Conservation (phyloP, 1,140 invertebrate species). For the Sinonovacula constricta region DNA sequence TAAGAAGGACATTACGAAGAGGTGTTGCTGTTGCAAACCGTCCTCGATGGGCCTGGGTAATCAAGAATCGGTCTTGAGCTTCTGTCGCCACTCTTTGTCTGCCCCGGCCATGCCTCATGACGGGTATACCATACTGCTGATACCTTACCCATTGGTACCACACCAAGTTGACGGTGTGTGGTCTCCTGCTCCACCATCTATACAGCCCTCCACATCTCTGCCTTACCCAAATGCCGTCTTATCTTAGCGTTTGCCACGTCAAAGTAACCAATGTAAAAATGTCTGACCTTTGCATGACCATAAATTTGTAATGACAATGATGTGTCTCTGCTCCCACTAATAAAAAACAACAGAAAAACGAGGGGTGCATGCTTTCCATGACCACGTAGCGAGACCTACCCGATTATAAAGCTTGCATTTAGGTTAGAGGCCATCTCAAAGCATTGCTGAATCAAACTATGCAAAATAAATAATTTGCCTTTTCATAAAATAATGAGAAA, state of each 20-base stretch:
- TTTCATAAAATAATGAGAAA: background rate
- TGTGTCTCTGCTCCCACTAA: slow-evolving; percentile 3
- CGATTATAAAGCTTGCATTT: background rate
- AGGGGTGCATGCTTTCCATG: slow-evolving; percentile 5
- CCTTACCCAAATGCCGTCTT: slow-evolving; percentile 3
- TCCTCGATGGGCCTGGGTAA: slow-evolving; percentile 9
- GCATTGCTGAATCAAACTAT: background rate
- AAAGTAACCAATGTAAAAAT: slow-evolving; percentile 3
- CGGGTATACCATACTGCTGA: background rate
- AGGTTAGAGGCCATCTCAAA: background rate
- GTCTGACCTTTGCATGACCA: slow-evolving; percentile 15
- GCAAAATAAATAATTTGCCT: background rate
- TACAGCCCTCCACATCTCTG: slow-evolving; percentile 16
- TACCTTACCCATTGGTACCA: background rate
- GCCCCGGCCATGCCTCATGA: background rate
- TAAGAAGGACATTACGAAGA: background rate
- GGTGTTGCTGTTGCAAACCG: background rate
- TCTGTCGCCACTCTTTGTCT: slow-evolving; percentile 6
- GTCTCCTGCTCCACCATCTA: slow-evolving; percentile 6
- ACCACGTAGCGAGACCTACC: background rate
- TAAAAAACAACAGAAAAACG: slow-evolving; percentile 4
- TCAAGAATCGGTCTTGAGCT: slow-evolving; percentile 2
- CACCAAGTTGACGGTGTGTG: slow-evolving; percentile 12
- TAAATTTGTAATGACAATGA: slow-evolving; percentile 3
- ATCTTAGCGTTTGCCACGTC: background rate